Conservation (phyloP, 2,888 invertebrate genomes). For the Agriopis marginaria region DNA sequence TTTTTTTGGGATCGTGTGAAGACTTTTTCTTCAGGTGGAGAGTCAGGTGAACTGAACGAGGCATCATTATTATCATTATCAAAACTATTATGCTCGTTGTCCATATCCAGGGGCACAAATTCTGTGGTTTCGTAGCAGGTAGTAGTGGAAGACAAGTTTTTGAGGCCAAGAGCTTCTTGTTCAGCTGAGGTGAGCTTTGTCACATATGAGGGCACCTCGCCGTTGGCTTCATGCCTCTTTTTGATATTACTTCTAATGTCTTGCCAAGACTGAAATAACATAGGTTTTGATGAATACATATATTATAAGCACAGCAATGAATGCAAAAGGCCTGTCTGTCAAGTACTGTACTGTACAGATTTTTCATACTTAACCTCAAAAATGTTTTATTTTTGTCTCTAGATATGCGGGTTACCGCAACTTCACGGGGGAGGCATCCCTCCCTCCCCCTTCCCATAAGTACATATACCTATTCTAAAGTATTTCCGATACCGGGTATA, state of each 20-base stretch:
- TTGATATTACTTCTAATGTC: constrained; percentile 74
- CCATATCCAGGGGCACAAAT: constrained; percentile 58
- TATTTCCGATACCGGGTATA: too few species aligned
- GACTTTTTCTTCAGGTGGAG: constrained; percentile 66
- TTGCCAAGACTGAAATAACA: constrained; percentile 78
- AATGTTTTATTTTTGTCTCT: too few species aligned
- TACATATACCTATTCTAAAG: too few species aligned
- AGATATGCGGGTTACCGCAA: too few species aligned
- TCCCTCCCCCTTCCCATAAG: too few species aligned
- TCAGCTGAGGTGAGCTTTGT: constrained; percentile 64
- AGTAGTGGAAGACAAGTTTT: constrained; percentile 59
- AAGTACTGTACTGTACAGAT: too few species aligned
- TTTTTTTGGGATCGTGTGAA: constrained; percentile 47
- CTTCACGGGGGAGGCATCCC: too few species aligned
- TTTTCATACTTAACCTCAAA: too few species aligned
- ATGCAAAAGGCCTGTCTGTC: too few species aligned
- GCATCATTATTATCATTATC: constrained; percentile 38
- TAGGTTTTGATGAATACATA: constrained; percentile 1
- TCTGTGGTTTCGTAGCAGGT: constrained; percentile 63
- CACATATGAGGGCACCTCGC: constrained; percentile 59
- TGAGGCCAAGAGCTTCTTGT: constrained; percentile 68
- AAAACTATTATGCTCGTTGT: constrained; percentile 55
- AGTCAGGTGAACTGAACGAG: constrained; percentile 67
- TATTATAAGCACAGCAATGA: too few species aligned
- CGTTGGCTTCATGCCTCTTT: constrained; percentile 62